Base-by-base conservation (phyloP, 2,888 invertebrate species). In the Rambutsinella grinnellia region DNA sequence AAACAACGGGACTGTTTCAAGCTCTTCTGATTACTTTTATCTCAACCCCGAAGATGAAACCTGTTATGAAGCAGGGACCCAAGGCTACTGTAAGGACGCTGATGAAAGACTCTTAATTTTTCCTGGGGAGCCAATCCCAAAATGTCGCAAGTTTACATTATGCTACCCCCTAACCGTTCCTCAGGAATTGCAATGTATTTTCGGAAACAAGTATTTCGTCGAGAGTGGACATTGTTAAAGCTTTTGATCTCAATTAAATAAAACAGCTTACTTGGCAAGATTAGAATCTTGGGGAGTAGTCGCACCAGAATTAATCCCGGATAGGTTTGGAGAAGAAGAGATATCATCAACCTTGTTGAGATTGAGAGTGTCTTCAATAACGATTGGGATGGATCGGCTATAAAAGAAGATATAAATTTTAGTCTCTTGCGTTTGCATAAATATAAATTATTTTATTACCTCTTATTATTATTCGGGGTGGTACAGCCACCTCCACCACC, bases 41-140 rank as follows among this genome's bases (percentile, higher is more conserved):
- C 70, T 76, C 54, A 69, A 76, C 53, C 79, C 77, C 1, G 63
- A 74, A 19, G 81, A 83, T 51, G 46, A 53, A 3, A 70, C 79
- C 28, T 83, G 83, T 36, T 79, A 81, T 58, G 66, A 79, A 57
- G 78, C 75, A 1, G 80, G 78, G 46, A 77, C 77, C 17, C n/a
- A 66, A 51, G 68, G 78, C 13, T 78, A 76, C 60, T 82, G 82
- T 53, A 19, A 51, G 36, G 75, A 77, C 10, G 49, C 61, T 10
- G 78, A 79, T 56, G 79, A 78, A 51, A 19, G 68, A 21, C 68
- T 83, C 3, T 44, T 71, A 28, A 66, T 78, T 10, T 68, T 72
- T 28, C 76, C 81, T 8, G 76, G 70, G 23, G 80, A 81, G 54
- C 83, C 83, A 1, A 78, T 82, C 62, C 83, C 83, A n/a, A 66